phyloP scores from a whole-genome alignment of 2,113 vertebrate genomes.

The Lutjanus erythropterus region DNA sequence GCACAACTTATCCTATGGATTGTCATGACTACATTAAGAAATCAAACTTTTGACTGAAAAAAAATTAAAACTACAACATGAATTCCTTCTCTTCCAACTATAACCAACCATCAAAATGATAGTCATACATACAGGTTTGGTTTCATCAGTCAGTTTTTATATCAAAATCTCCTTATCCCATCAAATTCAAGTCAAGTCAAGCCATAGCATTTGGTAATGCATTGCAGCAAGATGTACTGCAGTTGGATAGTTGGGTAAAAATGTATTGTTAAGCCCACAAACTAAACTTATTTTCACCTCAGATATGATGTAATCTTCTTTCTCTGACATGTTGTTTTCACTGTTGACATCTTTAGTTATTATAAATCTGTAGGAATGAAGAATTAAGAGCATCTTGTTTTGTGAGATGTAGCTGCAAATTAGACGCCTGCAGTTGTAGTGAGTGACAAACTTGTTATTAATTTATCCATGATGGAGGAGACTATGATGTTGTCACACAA shows the following conservation, averaged over 20 bases:
- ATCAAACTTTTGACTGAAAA: not conserved
- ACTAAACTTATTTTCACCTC: too few relatives aligned
- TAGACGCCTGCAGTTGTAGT: not conserved
- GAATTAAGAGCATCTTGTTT: slow-evolving; percentile 10
- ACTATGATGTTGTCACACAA: not conserved
- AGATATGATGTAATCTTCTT: not conserved
- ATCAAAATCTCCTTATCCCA: not conserved
- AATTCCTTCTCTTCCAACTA: not conserved
- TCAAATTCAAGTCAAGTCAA: not conserved
- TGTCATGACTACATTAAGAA: not conserved
- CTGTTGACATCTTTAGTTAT: too few relatives aligned
- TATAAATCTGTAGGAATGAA: not conserved
- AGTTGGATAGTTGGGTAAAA: too few relatives aligned
- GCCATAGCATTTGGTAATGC: too few relatives aligned
- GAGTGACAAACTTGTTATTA: not conserved
- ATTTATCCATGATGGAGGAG: slow-evolving; percentile 2
- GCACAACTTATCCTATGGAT: not conserved
- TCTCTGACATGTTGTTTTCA: not conserved
- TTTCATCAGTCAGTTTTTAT: not conserved
- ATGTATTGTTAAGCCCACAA: too few relatives aligned
- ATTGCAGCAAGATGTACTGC: too few relatives aligned
- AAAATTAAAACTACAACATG: not conserved
- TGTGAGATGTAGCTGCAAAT: not conserved
- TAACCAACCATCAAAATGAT: not conserved
- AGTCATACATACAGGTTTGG: not conserved